A percentile compares a stretch with the other conserved stretches of the same genome.
Evolutionary conservation across 2,797 vertebrate genomes (phyloP).

Genomic region (Squalus acanthias): DNA sequence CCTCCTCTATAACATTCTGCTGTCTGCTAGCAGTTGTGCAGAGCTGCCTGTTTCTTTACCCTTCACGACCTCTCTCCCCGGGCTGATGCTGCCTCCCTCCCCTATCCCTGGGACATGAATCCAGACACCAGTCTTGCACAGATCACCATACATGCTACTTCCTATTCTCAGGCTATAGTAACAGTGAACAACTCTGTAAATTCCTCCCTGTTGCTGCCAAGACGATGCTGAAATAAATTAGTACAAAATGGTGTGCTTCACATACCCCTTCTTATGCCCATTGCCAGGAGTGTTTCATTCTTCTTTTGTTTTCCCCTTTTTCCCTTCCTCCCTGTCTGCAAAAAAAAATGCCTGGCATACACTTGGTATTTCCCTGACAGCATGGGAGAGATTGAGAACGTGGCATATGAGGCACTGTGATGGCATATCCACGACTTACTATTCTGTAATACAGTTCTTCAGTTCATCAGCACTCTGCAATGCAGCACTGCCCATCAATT

Average conservation of each 20-base stretch:
- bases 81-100: neutral
- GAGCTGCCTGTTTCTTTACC: neutral
- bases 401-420: neutral
- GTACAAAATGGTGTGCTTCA: neutral
- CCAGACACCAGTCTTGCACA: neutral
- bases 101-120: neutral
- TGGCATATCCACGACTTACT: neutral
- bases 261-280: neutral
- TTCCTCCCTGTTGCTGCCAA: neutral
- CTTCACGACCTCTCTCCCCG: neutral
- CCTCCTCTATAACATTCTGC: neutral
- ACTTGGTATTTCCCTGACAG: neutral
- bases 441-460: neutral
- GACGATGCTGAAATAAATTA: neutral
- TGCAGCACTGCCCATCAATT: conserved; percentile 23
- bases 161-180: neutral
- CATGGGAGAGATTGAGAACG: neutral
- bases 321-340: neutral
- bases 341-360: neutral
- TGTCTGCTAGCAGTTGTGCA: neutral
- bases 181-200: neutral
- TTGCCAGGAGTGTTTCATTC: neutral
- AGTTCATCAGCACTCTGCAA: neutral
- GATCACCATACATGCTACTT: neutral
- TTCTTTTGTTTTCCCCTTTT: neutral